Percentiles rank a stretch among this genome's conserved stretches.
These are phyloP conservation scores for Athetis lepigone DNA, from an alignment of 2,888 invertebrate genomes.

Conservation along the genomic window DNA sequence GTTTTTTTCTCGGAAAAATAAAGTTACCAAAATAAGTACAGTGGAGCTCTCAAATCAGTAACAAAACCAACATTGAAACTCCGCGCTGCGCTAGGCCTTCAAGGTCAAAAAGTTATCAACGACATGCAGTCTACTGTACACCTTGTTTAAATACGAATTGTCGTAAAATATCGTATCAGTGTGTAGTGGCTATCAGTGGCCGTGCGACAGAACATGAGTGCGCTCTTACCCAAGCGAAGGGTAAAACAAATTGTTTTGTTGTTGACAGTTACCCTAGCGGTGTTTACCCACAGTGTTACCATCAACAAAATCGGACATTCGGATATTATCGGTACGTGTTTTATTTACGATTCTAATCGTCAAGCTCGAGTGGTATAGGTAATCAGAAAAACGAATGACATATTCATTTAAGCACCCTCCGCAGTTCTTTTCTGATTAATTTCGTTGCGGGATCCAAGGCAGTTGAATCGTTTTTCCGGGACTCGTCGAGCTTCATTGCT, in stretches of 20 bases:
- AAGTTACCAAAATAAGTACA: no score
- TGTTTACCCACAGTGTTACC: conserved; percentile 13
- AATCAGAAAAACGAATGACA: conserved; percentile 40
- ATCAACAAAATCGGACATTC: conserved; percentile 24
- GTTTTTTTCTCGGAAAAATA: no score
- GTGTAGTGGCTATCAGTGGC: conserved; percentile 32
- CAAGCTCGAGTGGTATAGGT: conserved; percentile 37
- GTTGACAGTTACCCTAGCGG: conserved; percentile 11
- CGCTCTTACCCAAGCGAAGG: conserved; percentile 25
- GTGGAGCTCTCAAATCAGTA: no score
- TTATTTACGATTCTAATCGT: conserved; percentile 28
- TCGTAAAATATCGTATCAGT: conserved; percentile 46
- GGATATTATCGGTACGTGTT: conserved; percentile 39
- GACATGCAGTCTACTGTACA: not conserved
- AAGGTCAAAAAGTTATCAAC: not conserved
- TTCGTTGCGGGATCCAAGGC: no score
- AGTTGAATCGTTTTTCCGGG: no score
- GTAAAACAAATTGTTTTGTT: conserved; percentile 22
- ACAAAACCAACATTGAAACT: no score
- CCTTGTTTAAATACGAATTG: conserved; percentile 2
- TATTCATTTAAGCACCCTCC: conserved; percentile 2
- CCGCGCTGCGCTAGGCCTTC: no score
- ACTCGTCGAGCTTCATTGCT: no score
- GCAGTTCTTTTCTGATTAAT: no score
- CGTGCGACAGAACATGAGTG: conserved; percentile 23